phyloP scores from a whole-genome alignment of 2,797 vertebrate species.

The Lepilemur ruficaudatus region DNA sequence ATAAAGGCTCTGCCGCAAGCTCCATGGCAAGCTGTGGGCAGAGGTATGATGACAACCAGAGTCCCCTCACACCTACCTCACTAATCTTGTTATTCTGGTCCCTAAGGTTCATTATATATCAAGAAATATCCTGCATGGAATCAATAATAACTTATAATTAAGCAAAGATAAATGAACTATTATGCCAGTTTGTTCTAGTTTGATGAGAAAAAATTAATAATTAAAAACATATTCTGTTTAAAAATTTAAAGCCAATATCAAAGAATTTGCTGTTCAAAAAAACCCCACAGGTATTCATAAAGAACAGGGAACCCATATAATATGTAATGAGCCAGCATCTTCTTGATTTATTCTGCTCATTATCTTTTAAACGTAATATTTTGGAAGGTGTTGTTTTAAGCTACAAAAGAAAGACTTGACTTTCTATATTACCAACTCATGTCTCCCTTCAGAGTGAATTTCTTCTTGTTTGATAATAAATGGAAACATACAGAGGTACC shows the following conservation, averaged over 20 bases:
- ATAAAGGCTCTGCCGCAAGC: background rate
- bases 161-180: background rate
- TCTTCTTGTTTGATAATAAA: background rate
- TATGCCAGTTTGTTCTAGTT: background rate
- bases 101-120: background rate
- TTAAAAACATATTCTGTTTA: conserved; percentile 33
- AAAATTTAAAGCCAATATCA: conserved; percentile 36
- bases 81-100: background rate
- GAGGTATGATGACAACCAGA: background rate
- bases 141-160: conserved; percentile 4
- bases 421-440: background rate
- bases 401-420: conserved; percentile 18
- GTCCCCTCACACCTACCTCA: background rate
- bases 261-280: background rate
- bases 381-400: background rate
- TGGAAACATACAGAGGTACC: background rate
- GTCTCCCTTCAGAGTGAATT: conserved; percentile 5
- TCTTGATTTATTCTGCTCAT: background rate
- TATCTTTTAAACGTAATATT: background rate
- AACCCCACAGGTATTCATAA: background rate
- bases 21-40: background rate
- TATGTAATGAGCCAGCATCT: background rate
- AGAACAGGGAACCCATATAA: background rate
- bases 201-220: conserved; percentile 36
- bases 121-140: background rate